Conservation (phyloP, 2,113 vertebrate genomes). For the Phylloscopus trochilus region DNA sequence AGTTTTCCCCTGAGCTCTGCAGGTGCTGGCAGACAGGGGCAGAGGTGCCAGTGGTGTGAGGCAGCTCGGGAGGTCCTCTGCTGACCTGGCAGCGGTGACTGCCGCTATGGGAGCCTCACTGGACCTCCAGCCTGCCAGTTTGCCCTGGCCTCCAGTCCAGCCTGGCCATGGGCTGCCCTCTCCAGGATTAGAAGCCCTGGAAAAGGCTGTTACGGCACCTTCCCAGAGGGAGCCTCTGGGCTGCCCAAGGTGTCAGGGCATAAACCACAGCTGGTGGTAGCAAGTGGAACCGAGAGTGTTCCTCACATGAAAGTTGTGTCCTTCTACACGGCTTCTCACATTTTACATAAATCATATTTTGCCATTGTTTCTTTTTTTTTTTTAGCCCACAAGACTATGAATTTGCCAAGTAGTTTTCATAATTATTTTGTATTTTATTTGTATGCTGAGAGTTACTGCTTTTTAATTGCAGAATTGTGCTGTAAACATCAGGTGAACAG, state of each 20-base stretch:
- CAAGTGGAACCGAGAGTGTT: rapidly evolving
- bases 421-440: neutral
- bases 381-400: neutral
- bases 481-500: neutral
- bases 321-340: neutral
- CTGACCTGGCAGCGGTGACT: neutral
- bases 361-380: rapidly evolving
- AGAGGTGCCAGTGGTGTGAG: neutral
- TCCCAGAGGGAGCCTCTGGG: rapidly evolving
- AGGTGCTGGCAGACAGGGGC: neutral
- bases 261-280: rapidly evolving
- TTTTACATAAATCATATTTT: neutral
- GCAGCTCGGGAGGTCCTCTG: neutral
- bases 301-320: rapidly evolving
- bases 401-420: neutral
- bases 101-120: neutral
- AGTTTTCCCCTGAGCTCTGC: neutral
- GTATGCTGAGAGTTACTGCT: neutral
- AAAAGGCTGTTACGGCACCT: rapidly evolving
- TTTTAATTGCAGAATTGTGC: neutral
- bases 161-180: rapidly evolving
- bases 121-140: neutral
- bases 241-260: rapidly evolving
- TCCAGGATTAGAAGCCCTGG: neutral
- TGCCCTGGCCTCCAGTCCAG: neutral